Conservation (phyloP, 2,888 invertebrate genomes). For the Rutpela maculata region DNA sequence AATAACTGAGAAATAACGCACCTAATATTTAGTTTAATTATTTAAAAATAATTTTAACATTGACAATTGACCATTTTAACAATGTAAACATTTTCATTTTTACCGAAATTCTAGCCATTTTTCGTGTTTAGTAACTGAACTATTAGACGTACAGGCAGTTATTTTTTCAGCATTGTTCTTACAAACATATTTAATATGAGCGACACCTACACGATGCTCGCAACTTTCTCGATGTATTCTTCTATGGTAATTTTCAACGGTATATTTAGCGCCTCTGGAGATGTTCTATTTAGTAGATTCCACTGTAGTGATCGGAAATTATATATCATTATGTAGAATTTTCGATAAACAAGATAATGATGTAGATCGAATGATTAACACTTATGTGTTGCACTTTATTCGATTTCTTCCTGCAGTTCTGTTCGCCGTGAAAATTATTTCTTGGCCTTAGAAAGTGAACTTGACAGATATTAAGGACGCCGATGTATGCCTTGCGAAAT, state of each 20-base stretch:
- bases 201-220: conserved; percentile 20
- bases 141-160: background rate
- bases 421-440: conserved; percentile 5
- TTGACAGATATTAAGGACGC: background rate
- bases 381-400: background rate
- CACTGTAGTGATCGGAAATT: conserved; percentile 14
- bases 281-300: conserved; percentile 31
- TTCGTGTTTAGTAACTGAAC: too few species aligned
- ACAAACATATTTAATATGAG: background rate
- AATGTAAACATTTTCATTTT: too few species aligned
- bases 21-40: too few species aligned
- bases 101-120: too few species aligned
- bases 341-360: conserved; percentile 32
- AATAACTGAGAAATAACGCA: too few species aligned
- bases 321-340: conserved; percentile 22
- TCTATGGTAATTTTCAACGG: conserved; percentile 19
- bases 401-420: conserved; percentile 16
- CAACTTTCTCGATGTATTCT: conserved; percentile 25
- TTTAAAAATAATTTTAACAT: too few species aligned
- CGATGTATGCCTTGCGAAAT: background rate
- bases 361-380: conserved; percentile 11
- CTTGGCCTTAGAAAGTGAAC: conserved; percentile 21
- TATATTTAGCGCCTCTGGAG: conserved; percentile 27
- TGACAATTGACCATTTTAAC: too few species aligned
- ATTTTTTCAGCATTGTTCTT: background rate